These are phyloP conservation scores for Tetragonula clypearis DNA, from an alignment of 1,140 invertebrate species.

Conservation along the genomic window DNA sequence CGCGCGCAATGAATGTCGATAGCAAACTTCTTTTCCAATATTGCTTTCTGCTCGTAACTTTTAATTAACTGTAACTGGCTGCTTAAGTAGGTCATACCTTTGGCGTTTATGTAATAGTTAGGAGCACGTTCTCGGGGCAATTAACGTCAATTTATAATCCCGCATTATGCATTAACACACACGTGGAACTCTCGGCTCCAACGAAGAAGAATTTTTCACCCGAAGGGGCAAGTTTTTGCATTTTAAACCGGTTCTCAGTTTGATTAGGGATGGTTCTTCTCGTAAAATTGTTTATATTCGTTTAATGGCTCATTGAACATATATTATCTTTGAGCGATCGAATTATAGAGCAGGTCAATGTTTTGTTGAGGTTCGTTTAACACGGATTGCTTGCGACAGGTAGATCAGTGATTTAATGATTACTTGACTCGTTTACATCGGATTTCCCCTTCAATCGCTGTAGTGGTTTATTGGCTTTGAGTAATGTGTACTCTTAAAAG, in stretches of 20 bases:
- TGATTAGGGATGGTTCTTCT: background rate
- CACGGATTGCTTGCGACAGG: no score
- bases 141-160: background rate
- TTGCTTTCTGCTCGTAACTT: background rate
- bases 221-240: background rate
- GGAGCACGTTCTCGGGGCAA: background rate
- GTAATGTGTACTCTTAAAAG: no score
- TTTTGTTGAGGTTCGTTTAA: no score
- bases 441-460: no score
- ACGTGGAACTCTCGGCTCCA: no score
- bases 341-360: no score
- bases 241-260: background rate
- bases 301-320: no score
- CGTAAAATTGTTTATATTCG: no score
- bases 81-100: background rate
- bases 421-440: no score
- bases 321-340: no score
- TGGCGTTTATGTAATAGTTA: background rate
- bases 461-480: no score
- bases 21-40: conserved; percentile 6
- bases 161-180: background rate
- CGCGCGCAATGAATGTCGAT: background rate
- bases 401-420: no score
- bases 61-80: background rate
- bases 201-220: background rate